Evolutionary conservation across 2,797 vertebrate species (phyloP).

Genomic region (Scarus forsteni): DNA sequence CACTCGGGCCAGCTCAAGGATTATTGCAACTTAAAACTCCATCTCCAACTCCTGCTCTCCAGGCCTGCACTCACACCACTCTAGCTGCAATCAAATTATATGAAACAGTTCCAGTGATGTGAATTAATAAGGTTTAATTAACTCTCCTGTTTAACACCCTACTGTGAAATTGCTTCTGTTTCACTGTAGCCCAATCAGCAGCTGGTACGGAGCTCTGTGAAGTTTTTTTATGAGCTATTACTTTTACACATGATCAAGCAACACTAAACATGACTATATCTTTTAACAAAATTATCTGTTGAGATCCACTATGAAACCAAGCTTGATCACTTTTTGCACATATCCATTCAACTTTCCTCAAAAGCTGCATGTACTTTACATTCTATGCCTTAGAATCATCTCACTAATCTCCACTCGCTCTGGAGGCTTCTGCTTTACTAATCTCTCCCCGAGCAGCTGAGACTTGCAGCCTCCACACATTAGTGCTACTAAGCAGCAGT

Average conservation of each 20-base stretch:
- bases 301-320: background rate
- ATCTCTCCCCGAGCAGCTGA: slow-evolving; percentile 38
- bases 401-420: slow-evolving; percentile 37
- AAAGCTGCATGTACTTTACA: background rate
- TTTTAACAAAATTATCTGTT: background rate
- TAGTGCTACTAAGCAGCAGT: slow-evolving; percentile 33
- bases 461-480: slow-evolving; percentile 33
- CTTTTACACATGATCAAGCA: background rate
- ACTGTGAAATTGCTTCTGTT: too few species aligned
- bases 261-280: background rate
- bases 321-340: background rate
- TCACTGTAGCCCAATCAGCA: too few species aligned
- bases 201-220: too few species aligned
- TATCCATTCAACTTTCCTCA: slow-evolving; percentile 6
- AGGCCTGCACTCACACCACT: too few species aligned
- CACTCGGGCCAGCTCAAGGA: too few species aligned
- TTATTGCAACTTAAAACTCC: too few species aligned
- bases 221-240: background rate
- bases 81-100: too few species aligned
- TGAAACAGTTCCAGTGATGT: too few species aligned
- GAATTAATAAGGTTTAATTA: too few species aligned
- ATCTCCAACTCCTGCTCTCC: too few species aligned
- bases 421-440: slow-evolving; percentile 39
- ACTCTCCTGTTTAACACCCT: too few species aligned
- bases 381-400: slow-evolving; percentile 16